Percentiles rank a stretch among this genome's conserved stretches.
Evolutionary conservation across 92 coral and sea anemone species (phyloP).

Genomic region (Galaxea fascicularis): DNA sequence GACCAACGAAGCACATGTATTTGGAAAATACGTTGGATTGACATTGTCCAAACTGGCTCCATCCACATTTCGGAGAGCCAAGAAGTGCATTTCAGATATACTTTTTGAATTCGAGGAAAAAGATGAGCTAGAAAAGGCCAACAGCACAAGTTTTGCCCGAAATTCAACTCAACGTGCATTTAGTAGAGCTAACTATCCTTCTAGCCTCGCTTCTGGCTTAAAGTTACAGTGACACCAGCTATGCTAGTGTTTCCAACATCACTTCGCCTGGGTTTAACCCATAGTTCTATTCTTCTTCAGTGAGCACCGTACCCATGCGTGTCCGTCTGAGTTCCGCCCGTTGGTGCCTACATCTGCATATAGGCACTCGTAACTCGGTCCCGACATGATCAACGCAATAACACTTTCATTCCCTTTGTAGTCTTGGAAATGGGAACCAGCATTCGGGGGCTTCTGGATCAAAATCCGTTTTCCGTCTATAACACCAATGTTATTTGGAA

Average conservation of each 20-base stretch:
- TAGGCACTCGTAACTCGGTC: slow-evolving; percentile 6
- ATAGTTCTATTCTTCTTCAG: slow-evolving; percentile 4
- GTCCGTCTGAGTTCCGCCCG: slow-evolving; percentile 8
- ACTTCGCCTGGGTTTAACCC: slow-evolving; percentile 36
- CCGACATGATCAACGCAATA: background rate
- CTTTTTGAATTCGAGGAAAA: slow-evolving; percentile 50
- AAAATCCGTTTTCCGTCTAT: background rate
- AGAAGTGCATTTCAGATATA: slow-evolving; percentile 48
- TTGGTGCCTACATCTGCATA: slow-evolving; percentile 13
- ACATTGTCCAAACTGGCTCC: slow-evolving; percentile 49
- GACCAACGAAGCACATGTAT: slow-evolving; percentile 23
- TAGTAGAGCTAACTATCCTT: slow-evolving; percentile 43
- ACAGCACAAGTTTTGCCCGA: slow-evolving; percentile 54
- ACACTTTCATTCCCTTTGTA: background rate
- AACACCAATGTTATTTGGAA: background rate
- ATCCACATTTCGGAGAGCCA: slow-evolving; percentile 31
- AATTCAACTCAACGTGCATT: slow-evolving; percentile 54
- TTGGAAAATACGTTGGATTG: slow-evolving; percentile 47
- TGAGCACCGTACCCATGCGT: slow-evolving; percentile 3
- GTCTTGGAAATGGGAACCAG: no score
- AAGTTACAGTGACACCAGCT: slow-evolving; percentile 50
- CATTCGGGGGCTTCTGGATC: no score
- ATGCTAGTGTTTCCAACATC: slow-evolving; percentile 52
- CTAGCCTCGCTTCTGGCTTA: slow-evolving; percentile 38
- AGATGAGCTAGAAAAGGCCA: slow-evolving; percentile 41